These are phyloP conservation scores for Drosophila subpulchrella DNA, from an alignment of 1,140 invertebrate genomes.

Conservation along the genomic window DNA sequence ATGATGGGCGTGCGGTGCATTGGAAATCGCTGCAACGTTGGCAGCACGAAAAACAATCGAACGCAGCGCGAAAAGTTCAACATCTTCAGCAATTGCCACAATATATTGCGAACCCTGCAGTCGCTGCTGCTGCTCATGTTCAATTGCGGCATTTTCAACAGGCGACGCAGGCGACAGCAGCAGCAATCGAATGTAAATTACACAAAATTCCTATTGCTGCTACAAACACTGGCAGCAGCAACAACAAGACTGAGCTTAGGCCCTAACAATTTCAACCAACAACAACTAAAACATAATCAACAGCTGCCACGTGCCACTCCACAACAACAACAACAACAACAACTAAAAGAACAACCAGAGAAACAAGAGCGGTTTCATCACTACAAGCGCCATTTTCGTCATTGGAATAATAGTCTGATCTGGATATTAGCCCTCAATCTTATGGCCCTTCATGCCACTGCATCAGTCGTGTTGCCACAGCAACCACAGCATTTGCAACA, in stretches of 20 bases:
- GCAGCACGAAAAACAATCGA: constrained; percentile 33
- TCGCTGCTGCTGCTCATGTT: constrained; percentile 45
- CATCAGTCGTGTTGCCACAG: constrained; percentile 5
- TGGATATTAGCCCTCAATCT: constrained; percentile 24
- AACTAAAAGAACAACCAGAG: constrained; percentile 1
- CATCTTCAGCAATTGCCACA: constrained; percentile 44
- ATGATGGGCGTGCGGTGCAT: constrained; percentile 1
- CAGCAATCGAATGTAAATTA: constrained; percentile 21
- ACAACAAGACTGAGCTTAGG: constrained; percentile 50
- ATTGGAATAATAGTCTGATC: constrained; percentile 22
- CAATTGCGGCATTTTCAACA: constrained; percentile 49
- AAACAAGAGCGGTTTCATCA: constrained; percentile 8
- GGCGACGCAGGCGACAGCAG: constrained; percentile 30
- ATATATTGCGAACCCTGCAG: constrained; percentile 43
- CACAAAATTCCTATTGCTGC: constrained; percentile 52
- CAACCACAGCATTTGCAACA: constrained; percentile 2
- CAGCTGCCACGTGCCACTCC: constrained; percentile 11
- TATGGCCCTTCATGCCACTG: constrained; percentile 18
- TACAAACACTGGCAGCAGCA: constrained; percentile 32
- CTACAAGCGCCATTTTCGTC: background rate
- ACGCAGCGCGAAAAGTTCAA: constrained; percentile 31
- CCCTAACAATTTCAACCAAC: constrained; percentile 41
- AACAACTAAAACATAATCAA: constrained; percentile 30
- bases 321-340: constrained; percentile 5
- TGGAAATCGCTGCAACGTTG: constrained; percentile 4